Percentiles rank a stretch among this genome's conserved stretches.
Conservation (phyloP, 2,797 vertebrate species). For the Xerus rutilus region DNA sequence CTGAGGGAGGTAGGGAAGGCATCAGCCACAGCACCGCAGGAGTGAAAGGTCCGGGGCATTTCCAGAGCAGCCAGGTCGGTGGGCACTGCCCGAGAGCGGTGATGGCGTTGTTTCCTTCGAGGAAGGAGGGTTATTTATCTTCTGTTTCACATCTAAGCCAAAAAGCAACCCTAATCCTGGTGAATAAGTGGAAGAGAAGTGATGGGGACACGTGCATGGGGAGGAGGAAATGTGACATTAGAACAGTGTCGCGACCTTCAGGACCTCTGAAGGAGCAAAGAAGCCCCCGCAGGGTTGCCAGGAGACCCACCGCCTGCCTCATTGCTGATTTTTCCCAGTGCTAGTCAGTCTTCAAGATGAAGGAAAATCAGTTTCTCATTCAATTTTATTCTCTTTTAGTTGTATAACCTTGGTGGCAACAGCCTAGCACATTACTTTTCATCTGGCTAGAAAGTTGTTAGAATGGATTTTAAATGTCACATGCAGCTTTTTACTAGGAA, state of each 20-base stretch:
- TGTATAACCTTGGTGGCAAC: not conserved
- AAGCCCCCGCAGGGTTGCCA: rapidly evolving
- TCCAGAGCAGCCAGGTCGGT: not conserved
- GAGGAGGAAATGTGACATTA: not conserved
- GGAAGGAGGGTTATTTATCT: not conserved
- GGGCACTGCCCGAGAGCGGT: not conserved
- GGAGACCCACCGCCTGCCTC: not conserved
- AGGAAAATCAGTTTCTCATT: not conserved
- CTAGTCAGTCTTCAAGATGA: not conserved
- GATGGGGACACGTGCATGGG: rapidly evolving
- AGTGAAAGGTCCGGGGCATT: not conserved
- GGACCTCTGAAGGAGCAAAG: not conserved
- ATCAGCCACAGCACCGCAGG: not conserved
- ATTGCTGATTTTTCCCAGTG: not conserved
- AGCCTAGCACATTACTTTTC: not conserved
- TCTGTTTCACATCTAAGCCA: not conserved
- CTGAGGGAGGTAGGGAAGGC: not conserved
- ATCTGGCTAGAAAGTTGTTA: not conserved
- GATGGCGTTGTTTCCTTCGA: not conserved
- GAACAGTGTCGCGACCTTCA: not conserved
- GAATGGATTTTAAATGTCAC: not conserved
- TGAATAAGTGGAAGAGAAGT: not conserved
- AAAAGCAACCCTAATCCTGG: not conserved
- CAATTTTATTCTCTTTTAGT: not conserved
- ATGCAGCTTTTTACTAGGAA: not conserved